Base-by-base conservation (phyloP, 2,888 invertebrate species). In the Pedicia rivosa region DNA sequence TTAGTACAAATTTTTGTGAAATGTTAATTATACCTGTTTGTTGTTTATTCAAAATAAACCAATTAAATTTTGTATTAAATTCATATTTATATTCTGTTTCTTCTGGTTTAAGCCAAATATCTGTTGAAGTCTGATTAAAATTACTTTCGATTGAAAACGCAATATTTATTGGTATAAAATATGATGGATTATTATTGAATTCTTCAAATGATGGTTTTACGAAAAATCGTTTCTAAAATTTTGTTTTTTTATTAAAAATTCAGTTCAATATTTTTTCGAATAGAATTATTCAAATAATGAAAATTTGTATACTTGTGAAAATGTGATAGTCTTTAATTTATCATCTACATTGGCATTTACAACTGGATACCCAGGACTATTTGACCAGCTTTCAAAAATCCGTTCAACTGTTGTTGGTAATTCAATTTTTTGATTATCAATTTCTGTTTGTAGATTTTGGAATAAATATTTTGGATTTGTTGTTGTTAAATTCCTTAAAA, bases 321-420 rank as follows among this genome's bases (percentile, higher is more conserved):
- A 13, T 13, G 9, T 13, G 2, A 32, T 32, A 20, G 12, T 6
- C n/a, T 13, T 1, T 9, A 5, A 13, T 8, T 5, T 9, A 2
- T 12, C 10, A 7, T 32, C 7, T 2, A 32, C 32, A 3, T 52
- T 59, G 0, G 72, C 70, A 3, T 65, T 72, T 2, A 84, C 55
- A 1, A 81, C 68, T 0, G 83, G 84, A 57, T 76, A 83, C 2
- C 82, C 82, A 26, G 75, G 76, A 52, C 79, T 78, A 19, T 68
- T 62, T 1, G 74, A 76, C 82, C 82, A 83, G 1, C 74, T 69
- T 37, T 69, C 65, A 74, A 83, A 73, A 17, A 82, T 68, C 27
- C 63, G 55, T 38, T 67, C 62, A 1, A 81, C 54, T 0, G 64
- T 53, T 42, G 65, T 62, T 1, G 58, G 57, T 0, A 65, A 52